A percentile compares a stretch with the other conserved stretches of the same genome.
Conservation (phyloP, 2,797 vertebrate species). For the Hozukius guyotensis region DNA sequence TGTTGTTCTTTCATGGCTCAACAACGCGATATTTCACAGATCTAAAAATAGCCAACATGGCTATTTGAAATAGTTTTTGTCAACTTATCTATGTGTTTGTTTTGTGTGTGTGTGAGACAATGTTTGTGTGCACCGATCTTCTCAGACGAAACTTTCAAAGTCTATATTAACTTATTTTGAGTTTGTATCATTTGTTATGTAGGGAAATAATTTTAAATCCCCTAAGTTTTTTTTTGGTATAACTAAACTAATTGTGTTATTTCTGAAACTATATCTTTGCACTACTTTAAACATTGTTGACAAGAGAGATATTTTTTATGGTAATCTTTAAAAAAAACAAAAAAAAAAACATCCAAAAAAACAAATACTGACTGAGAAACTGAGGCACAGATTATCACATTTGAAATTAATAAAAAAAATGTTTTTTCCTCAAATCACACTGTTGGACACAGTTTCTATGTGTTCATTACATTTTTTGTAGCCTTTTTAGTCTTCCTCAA, state of each 20-base stretch:
- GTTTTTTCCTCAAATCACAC: neutral
- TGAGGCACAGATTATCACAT: conserved; percentile 23
- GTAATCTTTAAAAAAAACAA: neutral
- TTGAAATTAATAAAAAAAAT: neutral
- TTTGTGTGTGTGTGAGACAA: neutral
- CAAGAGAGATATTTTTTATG: conserved; percentile 61
- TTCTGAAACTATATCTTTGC: conserved; percentile 77
- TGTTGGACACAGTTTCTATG: neutral
- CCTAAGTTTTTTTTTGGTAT: conserved; percentile 34
- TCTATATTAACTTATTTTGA: conserved; percentile 80
- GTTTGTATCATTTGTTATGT: conserved; percentile 49
- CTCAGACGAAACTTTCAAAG: conserved; percentile 58
- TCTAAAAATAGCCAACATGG: conserved; percentile 23
- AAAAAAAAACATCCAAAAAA: neutral
- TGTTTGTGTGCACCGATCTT: conserved; percentile 29
- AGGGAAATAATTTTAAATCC: conserved; percentile 54
- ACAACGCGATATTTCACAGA: conserved; percentile 25
- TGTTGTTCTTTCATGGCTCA: conserved; percentile 20
- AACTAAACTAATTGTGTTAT: conserved; percentile 66
- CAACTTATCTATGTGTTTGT: conserved; percentile 13
- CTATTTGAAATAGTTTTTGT: conserved; percentile 5
- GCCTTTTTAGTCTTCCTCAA: neutral
- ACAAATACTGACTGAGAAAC: conserved; percentile 17
- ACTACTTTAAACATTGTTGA: conserved; percentile 76
- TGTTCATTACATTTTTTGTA: neutral